These are phyloP conservation scores for Spheniscus mendiculus DNA, from an alignment of 2,113 vertebrate genomes.

Conservation along the genomic window DNA sequence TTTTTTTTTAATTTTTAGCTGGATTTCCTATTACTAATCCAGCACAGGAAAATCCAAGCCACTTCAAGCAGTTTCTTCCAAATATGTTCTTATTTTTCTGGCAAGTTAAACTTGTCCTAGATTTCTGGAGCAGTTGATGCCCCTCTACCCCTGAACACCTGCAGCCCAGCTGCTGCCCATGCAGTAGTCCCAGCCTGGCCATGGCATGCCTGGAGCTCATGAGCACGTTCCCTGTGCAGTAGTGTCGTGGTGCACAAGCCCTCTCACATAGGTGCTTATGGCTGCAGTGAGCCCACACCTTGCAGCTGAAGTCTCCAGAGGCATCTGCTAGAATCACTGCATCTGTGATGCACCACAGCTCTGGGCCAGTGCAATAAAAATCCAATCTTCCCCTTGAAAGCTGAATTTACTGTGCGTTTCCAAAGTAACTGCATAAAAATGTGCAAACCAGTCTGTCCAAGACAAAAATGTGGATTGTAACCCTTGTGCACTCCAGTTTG, in stretches of 20 bases:
- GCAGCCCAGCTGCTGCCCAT: background rate
- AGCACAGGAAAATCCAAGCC: background rate
- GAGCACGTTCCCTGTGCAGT: rapidly evolving
- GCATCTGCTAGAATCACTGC: background rate
- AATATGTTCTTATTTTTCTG: background rate
- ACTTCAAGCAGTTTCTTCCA: background rate
- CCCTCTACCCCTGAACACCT: background rate
- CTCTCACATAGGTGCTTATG: rapidly evolving
- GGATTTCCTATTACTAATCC: background rate
- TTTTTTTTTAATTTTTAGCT: background rate
- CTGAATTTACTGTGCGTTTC: rapidly evolving
- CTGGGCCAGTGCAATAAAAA: background rate
- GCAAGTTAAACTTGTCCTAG: background rate
- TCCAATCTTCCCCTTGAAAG: background rate
- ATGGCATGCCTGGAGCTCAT: rapidly evolving
- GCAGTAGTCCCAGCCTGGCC: no score
- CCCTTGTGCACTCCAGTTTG: background rate
- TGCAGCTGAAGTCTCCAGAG: background rate
- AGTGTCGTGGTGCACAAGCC: rapidly evolving
- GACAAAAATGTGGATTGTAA: background rate
- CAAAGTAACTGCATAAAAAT: background rate
- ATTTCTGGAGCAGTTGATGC: background rate
- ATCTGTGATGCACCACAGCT: rapidly evolving
- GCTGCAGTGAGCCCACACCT: background rate
- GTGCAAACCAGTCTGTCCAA: background rate